These are phyloP conservation scores for Notocelia uddmanniana DNA, from an alignment of 2,888 invertebrate genomes.

Conservation along the genomic window DNA sequence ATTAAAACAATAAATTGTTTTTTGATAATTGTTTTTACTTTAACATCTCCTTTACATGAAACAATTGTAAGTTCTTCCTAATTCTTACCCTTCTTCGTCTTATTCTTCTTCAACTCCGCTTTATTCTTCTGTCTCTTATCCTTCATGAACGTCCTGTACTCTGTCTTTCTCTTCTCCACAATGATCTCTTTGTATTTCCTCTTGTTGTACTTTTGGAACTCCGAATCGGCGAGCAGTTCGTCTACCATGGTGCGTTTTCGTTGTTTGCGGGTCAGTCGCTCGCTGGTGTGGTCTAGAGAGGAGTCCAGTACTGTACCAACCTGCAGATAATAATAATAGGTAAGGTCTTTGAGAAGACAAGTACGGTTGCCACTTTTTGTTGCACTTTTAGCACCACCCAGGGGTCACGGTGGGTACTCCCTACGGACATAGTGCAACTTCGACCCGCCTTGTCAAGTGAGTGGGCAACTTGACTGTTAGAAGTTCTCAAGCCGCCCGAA, in stretches of 20 bases:
- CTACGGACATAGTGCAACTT: too few relatives aligned
- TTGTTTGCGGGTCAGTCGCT: constrained; percentile 93
- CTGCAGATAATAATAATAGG: too few relatives aligned
- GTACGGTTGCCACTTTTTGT: too few relatives aligned
- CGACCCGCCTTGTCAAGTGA: too few relatives aligned
- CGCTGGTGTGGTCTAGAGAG: constrained; percentile 94
- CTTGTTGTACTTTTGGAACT: constrained; percentile 93
- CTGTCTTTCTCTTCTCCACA: constrained; percentile 88
- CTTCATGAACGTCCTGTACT: constrained; percentile 90
- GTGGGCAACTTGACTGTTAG: too few relatives aligned
- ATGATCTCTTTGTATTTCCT: constrained; percentile 92
- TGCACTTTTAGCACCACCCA: too few relatives aligned
- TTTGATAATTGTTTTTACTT: constrained; percentile 44
- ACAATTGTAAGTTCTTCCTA: constrained; percentile 33
- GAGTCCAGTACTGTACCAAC: constrained; percentile 94
- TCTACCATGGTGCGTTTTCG: constrained; percentile 96
- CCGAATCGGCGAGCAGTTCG: constrained; percentile 95
- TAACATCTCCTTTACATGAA: background rate
- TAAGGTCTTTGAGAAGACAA: too few relatives aligned
- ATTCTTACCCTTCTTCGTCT: constrained; percentile 61
- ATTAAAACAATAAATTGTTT: constrained; percentile 23
- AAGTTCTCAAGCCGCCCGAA: too few relatives aligned
- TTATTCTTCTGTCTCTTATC: constrained; percentile 90
- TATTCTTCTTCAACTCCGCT: constrained; percentile 73
- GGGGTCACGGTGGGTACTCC: too few relatives aligned